Evolutionary conservation across 2,888 invertebrate genomes (phyloP).

Genomic region (Synanthedon andrenaeformis): DNA sequence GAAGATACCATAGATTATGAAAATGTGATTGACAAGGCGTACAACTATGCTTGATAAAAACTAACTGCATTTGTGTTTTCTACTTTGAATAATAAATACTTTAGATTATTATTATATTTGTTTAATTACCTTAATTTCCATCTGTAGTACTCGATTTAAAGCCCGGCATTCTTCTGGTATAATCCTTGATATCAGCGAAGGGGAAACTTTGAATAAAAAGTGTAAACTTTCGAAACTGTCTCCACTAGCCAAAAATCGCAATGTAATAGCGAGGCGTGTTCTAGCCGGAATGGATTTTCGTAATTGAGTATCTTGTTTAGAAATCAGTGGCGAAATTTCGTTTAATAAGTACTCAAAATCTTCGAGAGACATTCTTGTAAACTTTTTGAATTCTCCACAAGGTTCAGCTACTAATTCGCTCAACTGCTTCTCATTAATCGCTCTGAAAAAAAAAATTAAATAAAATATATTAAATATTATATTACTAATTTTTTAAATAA

Average conservation of each 20-base stretch:
- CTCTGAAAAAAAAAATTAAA: conserved; percentile 4
- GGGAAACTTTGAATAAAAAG: conserved; percentile 9
- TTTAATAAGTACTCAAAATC: conserved; percentile 9
- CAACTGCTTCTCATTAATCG: conserved; percentile 9
- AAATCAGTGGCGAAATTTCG: conserved; percentile 5
- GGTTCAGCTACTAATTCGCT: conserved; percentile 10
- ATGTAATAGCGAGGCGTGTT: conserved; percentile 3
- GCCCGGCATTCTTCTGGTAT: conserved; percentile 8
- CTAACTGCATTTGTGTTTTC: not conserved
- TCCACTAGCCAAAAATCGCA: conserved; percentile 2
- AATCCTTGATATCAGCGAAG: conserved; percentile 7
- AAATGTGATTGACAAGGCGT: too few species aligned
- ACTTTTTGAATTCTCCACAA: conserved; percentile 11
- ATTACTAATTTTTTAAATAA: not conserved
- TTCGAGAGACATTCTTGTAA: conserved; percentile 10
- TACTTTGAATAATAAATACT: not conserved
- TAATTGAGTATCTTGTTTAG: conserved; percentile 5
- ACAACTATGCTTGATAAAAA: not conserved
- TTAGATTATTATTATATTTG: not conserved
- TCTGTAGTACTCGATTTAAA: conserved; percentile 3
- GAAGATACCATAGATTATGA: too few species aligned
- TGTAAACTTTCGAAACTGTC: conserved; percentile 8
- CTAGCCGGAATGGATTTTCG: not conserved
- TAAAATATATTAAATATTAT: not conserved
- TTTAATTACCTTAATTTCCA: conserved; percentile 1